Base-by-base conservation (phyloP, 2,888 invertebrate species). In the Sphaerolaimus hirsutus region DNA sequence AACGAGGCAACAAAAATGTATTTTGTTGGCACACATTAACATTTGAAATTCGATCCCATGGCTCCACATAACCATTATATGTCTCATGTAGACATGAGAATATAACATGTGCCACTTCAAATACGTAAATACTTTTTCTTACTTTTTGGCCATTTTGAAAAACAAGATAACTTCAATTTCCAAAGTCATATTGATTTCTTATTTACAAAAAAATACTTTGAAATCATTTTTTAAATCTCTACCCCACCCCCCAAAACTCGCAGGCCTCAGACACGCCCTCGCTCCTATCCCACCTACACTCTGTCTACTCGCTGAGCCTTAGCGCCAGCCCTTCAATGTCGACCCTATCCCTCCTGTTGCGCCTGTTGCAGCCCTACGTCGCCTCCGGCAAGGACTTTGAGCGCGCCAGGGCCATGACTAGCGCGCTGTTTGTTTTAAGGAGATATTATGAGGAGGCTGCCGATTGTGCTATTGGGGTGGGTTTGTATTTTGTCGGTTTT, bases 321-420 rank as follows among this genome's bases (percentile, higher is more conserved):
- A 37, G 5, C 37, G 17, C 37, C 14, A 4, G 17, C 19, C 37
- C 37, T 37, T 5, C 37, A 5, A 5, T 5, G 7, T 14, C 29
- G 7, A 10, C 25, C 14, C 24, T 25, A 17, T 3, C 25, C 17
- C 10, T 4, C 21, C 17, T 25, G 7, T 47, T 47, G 17, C 37
- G 45, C 45, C n/a, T 48, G 10, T n/a, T 50, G 2, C 43, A 45
- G 24, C 46, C 50, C 2, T 48, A 45, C 37, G 19, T 50, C 26
- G 27, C 40, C 2, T 29, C 45, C n/a, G 46, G 37, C 3, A 37
- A 23, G 24, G 42, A 25, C 7, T 14, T 40, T 5, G 50, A 37
- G n/a, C 41, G 50, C 2, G 37, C 40, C 21, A 43, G 50, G 2
- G 49, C 50, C 2, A 25, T 48, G 7, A 41, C 43, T n/a, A 42